A percentile compares a stretch with the other conserved stretches of the same genome.
These are phyloP conservation scores for Nymphalis polychloros DNA, from an alignment of 2,888 invertebrate genomes.

Conservation along the genomic window DNA sequence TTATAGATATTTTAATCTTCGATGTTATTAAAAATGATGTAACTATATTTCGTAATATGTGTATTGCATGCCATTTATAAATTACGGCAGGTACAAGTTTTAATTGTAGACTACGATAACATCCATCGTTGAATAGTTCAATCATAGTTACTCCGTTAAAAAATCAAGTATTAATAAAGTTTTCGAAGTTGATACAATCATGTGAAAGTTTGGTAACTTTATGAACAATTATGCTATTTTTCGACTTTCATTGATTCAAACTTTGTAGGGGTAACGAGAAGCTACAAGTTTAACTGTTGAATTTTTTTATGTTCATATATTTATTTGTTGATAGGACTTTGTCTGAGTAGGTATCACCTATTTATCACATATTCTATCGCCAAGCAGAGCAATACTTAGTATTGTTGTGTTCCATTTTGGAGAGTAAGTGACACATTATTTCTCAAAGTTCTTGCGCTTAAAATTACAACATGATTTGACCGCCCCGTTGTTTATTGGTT, in stretches of 20 bases:
- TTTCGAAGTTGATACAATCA: constrained; percentile 23
- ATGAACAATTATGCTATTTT: constrained; percentile 4
- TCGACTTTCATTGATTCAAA: constrained; percentile 6
- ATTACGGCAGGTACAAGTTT: constrained; percentile 19
- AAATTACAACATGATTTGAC: no score
- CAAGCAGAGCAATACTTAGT: no score
- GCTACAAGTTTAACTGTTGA: neutral
- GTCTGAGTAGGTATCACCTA: no score
- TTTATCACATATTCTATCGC: no score
- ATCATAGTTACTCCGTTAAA: constrained; percentile 14
- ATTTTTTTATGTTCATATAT: neutral
- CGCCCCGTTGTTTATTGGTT: no score
- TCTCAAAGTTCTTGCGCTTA: no score
- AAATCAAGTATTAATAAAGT: constrained; percentile 25
- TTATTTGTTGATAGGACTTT: no score
- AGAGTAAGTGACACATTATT: no score
- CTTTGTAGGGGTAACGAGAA: neutral
- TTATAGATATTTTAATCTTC: no score
- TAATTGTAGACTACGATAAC: constrained; percentile 29
- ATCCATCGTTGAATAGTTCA: constrained; percentile 20
- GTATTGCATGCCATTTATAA: constrained; percentile 12
- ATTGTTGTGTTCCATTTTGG: no score
- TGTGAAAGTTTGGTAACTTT: constrained; percentile 14
- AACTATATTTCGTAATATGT: no score
- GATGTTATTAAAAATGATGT: no score